Conservation (phyloP, 2,888 invertebrate genomes). For the Aquatica leii region DNA sequence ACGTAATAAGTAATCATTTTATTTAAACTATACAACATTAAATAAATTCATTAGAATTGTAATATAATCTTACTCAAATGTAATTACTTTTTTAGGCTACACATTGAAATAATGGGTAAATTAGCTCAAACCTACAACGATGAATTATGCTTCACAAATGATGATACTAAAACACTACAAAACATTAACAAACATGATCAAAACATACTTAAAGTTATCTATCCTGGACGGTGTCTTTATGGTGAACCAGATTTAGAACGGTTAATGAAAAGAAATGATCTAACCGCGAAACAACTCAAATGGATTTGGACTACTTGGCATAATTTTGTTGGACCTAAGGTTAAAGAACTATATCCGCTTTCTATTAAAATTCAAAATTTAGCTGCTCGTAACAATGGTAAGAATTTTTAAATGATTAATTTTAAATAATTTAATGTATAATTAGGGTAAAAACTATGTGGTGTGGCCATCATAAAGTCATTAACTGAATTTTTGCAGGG, state of each 20-base stretch:
- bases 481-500: no score
- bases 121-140: constrained; percentile 69
- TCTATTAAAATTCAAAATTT: constrained; percentile 68
- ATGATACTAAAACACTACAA: constrained; percentile 36
- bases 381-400: constrained; percentile 72
- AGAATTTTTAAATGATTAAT: no score
- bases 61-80: no score
- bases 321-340: constrained; percentile 66
- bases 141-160: constrained; percentile 64
- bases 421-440: no score
- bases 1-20: no score
- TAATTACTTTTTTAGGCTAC: constrained; percentile 34
- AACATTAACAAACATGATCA: constrained; percentile 28
- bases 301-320: constrained; percentile 77
- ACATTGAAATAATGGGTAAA: constrained; percentile 60
- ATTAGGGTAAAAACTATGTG: no score
- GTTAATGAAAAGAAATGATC: constrained; percentile 62
- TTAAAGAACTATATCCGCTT: constrained; percentile 64
- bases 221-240: constrained; percentile 61
- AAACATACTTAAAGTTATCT: constrained; percentile 44
- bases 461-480: no score
- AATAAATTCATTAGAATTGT: no score
- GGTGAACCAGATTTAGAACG: constrained; percentile 71
- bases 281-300: constrained; percentile 48
- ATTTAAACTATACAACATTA: no score